Base-by-base conservation (phyloP, 2,888 invertebrate species). In the Epinotia nisella region DNA sequence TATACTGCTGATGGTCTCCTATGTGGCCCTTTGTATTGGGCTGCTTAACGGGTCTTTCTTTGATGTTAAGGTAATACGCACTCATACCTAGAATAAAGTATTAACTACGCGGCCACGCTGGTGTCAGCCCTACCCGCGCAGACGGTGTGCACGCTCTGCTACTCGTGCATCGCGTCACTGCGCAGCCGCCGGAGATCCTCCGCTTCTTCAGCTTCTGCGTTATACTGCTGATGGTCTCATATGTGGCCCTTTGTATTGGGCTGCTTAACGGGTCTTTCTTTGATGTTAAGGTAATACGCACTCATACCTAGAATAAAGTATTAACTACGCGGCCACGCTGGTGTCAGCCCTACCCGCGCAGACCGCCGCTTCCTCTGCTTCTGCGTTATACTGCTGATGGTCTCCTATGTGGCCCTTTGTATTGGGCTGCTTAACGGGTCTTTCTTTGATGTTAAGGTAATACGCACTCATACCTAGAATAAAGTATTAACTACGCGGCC, bases 221-320 rank as follows among this genome's bases (percentile, higher is more conserved):
- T 60, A 96, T 97, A 79, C 95, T 96, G 55, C 93, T 97, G 9
- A 92, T 97, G 77, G 96, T 98, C 0, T 96, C 97, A 0, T 94
- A 98, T 61, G 97, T 98, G 5, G 96, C 98, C 10, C 97, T 99
- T 86, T 96, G 96, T 78, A 94, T 98, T 69, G 99, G 98, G 0
- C 91, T 98, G 9, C 93, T 98, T 1, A 96, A 98, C 76, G 98
- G 98, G 41, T 97, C 97, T 0, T 95, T 96, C 53, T 96, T 98
- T 82, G 96, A 94, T 82, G 94, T 98, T 35, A 96, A 96, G 95
- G 97, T 97, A 56, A 19, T 4, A 17, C 5, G 35, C 24, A 35
- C 7, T 9, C 7, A 19, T 35, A 13, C 24, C 35, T 39, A 60
- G 4, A 35, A 35, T 35, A 35, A 35, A 35, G 9, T 35, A 29